phyloP scores from a whole-genome alignment of 2,113 vertebrate species.

The Aldabrachelys gigantea region DNA sequence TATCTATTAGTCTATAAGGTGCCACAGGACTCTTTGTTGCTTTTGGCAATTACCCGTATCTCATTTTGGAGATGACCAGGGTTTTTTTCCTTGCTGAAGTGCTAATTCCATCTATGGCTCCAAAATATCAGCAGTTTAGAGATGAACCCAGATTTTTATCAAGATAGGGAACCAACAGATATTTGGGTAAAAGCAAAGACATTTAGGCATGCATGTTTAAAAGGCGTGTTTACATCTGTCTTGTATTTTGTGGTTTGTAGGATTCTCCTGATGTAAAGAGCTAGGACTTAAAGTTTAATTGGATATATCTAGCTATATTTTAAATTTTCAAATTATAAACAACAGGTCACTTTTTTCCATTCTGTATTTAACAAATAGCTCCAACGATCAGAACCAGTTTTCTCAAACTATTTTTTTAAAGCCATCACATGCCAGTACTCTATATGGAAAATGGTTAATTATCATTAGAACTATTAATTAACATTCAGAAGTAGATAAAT shows the following conservation, averaged over 20 bases:
- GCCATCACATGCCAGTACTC: neutral
- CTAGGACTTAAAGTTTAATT: neutral
- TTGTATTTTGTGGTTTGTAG: neutral
- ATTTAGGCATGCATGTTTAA: neutral
- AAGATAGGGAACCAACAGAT: neutral
- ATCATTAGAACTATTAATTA: neutral
- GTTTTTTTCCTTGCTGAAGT: neutral
- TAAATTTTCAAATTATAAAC: neutral
- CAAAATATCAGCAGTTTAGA: neutral
- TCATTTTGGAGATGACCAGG: neutral
- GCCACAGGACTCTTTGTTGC: too few relatives aligned
- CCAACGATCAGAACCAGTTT: neutral
- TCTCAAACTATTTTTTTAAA: neutral
- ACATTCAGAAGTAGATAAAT: neutral
- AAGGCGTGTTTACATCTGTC: neutral
- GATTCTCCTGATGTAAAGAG: neutral
- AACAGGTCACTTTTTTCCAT: neutral
- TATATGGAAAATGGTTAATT: neutral
- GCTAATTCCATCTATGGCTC: neutral
- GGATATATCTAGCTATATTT: neutral
- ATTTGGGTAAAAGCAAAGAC: neutral
- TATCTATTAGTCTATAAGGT: too few relatives aligned
- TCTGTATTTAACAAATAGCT: neutral
- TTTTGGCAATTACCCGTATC: neutral
- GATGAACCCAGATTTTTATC: accelerated